phyloP scores from a whole-genome alignment of 2,888 invertebrate species.

The Bursaphelenchus okinawaensis region DNA sequence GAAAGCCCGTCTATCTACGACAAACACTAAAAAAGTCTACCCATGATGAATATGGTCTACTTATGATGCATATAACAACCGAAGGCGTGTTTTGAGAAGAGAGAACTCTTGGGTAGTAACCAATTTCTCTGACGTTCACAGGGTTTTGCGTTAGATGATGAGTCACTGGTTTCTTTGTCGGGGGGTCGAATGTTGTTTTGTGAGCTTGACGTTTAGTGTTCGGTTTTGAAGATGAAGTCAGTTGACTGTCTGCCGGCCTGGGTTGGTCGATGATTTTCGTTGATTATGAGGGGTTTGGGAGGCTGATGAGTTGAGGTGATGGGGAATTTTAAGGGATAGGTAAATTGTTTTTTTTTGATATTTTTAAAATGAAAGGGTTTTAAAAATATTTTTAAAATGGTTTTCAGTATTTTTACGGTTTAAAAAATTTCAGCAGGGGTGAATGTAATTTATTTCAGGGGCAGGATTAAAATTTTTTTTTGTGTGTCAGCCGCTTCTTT shows the following conservation, averaged over 20 bases:
- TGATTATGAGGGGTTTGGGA: background rate
- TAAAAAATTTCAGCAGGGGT: too few species aligned
- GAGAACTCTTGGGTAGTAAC: background rate
- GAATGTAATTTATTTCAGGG: too few species aligned
- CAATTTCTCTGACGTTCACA: background rate
- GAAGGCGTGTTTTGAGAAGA: background rate
- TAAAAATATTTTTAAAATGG: background rate
- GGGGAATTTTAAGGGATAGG: too few species aligned
- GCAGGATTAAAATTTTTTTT: too few species aligned
- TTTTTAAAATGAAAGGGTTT: too few species aligned
- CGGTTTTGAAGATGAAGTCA: background rate
- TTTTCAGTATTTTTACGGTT: background rate
- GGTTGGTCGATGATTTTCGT: background rate
- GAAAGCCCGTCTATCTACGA: too few species aligned
- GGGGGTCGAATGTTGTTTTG: background rate
- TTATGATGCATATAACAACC: background rate
- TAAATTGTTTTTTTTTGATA: too few species aligned
- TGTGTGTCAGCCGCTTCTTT: too few species aligned
- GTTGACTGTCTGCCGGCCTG: background rate
- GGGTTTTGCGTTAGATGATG: background rate
- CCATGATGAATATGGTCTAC: too few species aligned
- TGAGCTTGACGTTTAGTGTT: background rate
- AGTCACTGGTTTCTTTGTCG: background rate
- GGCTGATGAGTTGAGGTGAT: too few species aligned
- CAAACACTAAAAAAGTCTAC: too few species aligned